Base-by-base conservation (phyloP, 2,888 invertebrate genomes). In the Cosmia pyralina region DNA sequence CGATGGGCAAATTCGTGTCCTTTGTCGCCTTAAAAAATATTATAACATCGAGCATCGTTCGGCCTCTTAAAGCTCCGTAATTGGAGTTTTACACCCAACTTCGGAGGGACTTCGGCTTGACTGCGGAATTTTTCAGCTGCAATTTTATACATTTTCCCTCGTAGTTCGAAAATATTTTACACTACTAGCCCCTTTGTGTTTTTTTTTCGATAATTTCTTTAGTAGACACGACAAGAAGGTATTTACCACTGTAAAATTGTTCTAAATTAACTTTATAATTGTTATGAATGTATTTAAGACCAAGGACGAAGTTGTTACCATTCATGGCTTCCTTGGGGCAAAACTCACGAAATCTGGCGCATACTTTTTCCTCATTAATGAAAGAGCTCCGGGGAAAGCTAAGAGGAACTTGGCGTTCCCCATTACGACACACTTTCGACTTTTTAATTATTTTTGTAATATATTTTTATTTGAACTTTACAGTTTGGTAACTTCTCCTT, bases 341-440 rank as follows among this genome's bases (percentile, higher is more conserved):
- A 46, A 69, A 79, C 85, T 83, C 63, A 77, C 55, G 48, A 85
- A 85, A 82, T 84, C 80, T 75, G 66, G 46, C 70, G 69, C 70
- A 71, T 78, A 76, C 81, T 83, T 85, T 85, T 85, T 79, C 22
- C 77, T 77, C 78, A 79, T 87, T 87, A 85, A 85, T 83, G 65
- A 71, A 81, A 84, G 69, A 70, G 73, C 82, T 77, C 68, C 52
- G 41, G 57, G 85, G 80, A 66, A 44, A 44, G 71, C 75, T 75
- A 50, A 22, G n/a, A 48, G 38, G 50, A 72, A 72, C 72, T 72
- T 75, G 15, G 67, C 38, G 58, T 38, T 58, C 66, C 52, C 50
- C 52, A 72, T 67, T 82, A 69, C 52, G 69, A 71, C 53, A 41
- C 28, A 34, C n/a, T 72, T 67, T 74, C 41, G 53, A 68, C 57